Conservation (phyloP, 92 coral and sea anemone genomes). For the Epizoanthus stellaris region DNA sequence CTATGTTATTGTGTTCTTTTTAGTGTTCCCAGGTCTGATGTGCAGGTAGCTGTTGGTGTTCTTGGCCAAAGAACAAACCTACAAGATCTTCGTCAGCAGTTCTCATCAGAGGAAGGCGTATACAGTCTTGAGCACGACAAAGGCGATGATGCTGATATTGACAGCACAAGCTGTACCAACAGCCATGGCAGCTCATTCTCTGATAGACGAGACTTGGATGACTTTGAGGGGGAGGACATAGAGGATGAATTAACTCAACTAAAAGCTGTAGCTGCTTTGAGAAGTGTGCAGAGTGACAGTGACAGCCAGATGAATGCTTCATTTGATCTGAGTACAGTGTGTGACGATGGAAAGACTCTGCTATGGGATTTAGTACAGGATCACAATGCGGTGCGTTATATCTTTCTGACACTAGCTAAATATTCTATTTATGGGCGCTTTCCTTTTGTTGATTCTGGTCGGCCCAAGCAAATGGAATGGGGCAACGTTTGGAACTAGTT, state of each 20-base stretch:
- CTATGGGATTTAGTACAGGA: conserved; percentile 98
- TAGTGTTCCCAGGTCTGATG: conserved; percentile 52
- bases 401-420: background rate
- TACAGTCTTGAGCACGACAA: conserved; percentile 79
- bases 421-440: too few relatives aligned
- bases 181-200: conserved; percentile 93
- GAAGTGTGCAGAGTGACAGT: conserved; percentile 74
- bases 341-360: conserved; percentile 94
- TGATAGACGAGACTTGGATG: conserved; percentile 90
- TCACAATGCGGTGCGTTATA: conserved; percentile 86
- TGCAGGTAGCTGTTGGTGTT: conserved; percentile 33
- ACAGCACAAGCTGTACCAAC: conserved; percentile 96
- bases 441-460: background rate
- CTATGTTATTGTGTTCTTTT: background rate
- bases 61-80: conserved; percentile 42
- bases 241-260: conserved; percentile 83
- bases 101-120: conserved; percentile 69
- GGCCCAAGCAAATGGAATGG: too few relatives aligned
- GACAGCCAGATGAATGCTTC: conserved; percentile 67
- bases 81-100: conserved; percentile 70
- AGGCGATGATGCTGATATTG: conserved; percentile 88
- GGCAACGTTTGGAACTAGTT: too few relatives aligned
- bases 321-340: conserved; percentile 91
- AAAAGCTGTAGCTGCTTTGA: conserved; percentile 78
- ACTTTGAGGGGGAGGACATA: conserved; percentile 93